phyloP scores from a whole-genome alignment of 2,888 invertebrate genomes.

The Nycteola revayana region DNA sequence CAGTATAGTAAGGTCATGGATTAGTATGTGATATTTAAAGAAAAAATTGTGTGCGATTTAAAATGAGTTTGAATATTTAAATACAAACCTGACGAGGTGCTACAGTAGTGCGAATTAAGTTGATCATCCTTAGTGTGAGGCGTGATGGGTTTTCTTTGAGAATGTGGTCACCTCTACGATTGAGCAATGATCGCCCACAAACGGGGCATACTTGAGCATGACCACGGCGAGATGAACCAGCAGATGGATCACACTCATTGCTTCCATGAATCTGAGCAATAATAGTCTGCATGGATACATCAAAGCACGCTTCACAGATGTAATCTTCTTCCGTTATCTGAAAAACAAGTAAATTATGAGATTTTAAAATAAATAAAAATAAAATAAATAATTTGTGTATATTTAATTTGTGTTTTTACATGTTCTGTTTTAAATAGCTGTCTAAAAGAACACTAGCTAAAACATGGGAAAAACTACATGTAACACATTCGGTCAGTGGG shows the following conservation, averaged over 20 bases:
- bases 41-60: no score
- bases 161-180: conserved; percentile 6
- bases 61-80: no score
- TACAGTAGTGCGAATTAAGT: conserved; percentile 5
- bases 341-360: conserved; percentile 3
- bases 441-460: no score
- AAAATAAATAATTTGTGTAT: no score
- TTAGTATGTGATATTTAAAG: no score
- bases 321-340: conserved; percentile 5
- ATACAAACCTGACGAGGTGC: no score
- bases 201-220: conserved; percentile 9
- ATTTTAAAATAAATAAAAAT: no score
- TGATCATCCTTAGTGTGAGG: conserved; percentile 4
- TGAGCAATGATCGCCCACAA: conserved; percentile 8
- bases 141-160: conserved; percentile 4
- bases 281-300: conserved; percentile 7
- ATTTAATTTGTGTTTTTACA: no score
- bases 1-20: no score
- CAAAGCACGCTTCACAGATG: conserved; percentile 6
- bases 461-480: no score
- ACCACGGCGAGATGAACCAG: conserved; percentile 8
- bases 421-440: no score
- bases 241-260: conserved; percentile 10
- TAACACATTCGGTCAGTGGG: no score
- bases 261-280: conserved; percentile 10